Evolutionary conservation across 1,140 invertebrate species (phyloP), one percentile per base, ranked within the genome.

Genomic region (Drosophila ironensis): DNA sequence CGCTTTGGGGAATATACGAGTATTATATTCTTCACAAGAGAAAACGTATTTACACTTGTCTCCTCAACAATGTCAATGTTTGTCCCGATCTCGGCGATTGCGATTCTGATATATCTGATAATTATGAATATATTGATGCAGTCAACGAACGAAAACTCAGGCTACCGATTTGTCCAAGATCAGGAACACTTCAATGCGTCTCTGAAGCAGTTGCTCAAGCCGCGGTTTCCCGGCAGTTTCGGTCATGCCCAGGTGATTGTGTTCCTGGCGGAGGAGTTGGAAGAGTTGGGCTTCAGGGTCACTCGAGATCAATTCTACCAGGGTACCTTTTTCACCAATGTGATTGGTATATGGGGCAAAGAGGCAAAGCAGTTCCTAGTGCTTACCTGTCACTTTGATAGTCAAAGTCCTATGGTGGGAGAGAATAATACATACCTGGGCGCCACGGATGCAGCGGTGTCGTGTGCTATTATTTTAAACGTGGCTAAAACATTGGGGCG

Each of bases 381-480:
- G 0, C 88, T 99, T 2, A 96, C 98, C 4, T 99, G 98, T 82
- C 98, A 99, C 91, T 99, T 97, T 90, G 98, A 99, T 87, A 98
- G 97, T n/a, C 5, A 80, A 89, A 17, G 73, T 84, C 59, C 87
- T 77, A 0, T 66, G 61, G n/a, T 11, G 28, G 53, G 19, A 0
- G 9, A 8, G 9, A 8, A 2, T 4, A 4, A 20, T 0, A 72
- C 48, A 2, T 90, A 89, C 35, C 53, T 88, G 91, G 93, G 92
- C 27, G 98, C 98, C 1, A 98, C 95, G 1, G 99, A 99, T 89
- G 99, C 98, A 12, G 99, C 98, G 4, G 98, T 99, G 1, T 98
- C 99, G 0, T 99, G 98, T 91, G 95, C 97, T 4, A 97, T 99
- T 92, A 91, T 99, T 90, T 91, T 99, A 6, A 96, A 99, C 88